phyloP scores from a whole-genome alignment of 92 coral and sea anemone species.

The Porites divaricata region DNA sequence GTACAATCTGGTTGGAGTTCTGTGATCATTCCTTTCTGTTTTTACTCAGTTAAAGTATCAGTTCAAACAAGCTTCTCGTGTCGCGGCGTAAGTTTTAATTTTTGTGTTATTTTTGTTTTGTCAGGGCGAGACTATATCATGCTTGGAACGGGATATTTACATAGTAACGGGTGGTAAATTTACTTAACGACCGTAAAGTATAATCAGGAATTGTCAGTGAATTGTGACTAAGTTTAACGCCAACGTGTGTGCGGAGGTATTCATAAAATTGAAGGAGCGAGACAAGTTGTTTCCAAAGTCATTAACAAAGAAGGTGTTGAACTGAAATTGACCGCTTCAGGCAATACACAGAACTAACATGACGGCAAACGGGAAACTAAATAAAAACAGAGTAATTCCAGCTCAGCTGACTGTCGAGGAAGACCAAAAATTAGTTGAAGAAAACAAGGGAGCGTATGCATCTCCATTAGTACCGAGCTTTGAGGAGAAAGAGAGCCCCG shows the following conservation, averaged over 20 bases:
- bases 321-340: slow-evolving; percentile 11
- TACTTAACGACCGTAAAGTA: slow-evolving; percentile 2
- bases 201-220: background rate
- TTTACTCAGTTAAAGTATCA: too few relatives aligned
- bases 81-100: background rate
- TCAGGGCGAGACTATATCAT: background rate
- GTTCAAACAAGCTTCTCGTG: background rate
- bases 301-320: slow-evolving; percentile 26
- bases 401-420: slow-evolving; percentile 38
- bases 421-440: slow-evolving; percentile 13
- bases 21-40: background rate
- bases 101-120: background rate
- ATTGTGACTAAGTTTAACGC: background rate
- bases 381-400: slow-evolving; percentile 77
- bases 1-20: background rate
- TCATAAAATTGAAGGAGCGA: background rate
- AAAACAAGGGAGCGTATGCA: slow-evolving; percentile 11
- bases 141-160: background rate
- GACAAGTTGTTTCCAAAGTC: background rate
- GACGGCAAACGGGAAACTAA: slow-evolving; percentile 78
- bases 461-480: slow-evolving; percentile 6
- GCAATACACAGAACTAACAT: background rate
- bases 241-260: background rate
- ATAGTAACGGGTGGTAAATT: slow-evolving; percentile 24
- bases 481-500: slow-evolving; percentile 41